Evolutionary conservation across 2,888 invertebrate species (phyloP).

Genomic region (Spatulosminthurus flaviceps): DNA sequence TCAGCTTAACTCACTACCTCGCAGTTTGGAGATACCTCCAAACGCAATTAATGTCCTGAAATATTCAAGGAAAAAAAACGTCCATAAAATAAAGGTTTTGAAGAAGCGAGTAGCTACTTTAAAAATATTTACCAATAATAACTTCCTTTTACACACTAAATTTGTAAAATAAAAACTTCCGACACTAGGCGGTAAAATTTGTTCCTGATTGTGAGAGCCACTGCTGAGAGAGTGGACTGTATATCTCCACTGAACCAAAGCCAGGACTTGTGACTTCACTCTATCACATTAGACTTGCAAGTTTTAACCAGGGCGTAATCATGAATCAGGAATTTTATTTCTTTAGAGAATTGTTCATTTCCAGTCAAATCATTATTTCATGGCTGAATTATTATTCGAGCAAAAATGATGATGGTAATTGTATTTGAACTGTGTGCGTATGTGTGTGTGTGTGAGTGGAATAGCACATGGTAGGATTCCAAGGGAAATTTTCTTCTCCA

Average conservation of each 20-base stretch:
- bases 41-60: too few relatives aligned
- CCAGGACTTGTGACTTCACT: not conserved
- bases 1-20: too few relatives aligned
- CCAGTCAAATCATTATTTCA: conserved; percentile 25
- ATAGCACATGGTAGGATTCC: not conserved
- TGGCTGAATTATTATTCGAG: conserved; percentile 23
- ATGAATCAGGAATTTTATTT: conserved; percentile 16
- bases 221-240: not conserved
- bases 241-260: not conserved
- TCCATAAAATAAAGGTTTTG: too few relatives aligned
- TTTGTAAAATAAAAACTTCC: not conserved
- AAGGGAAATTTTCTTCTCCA: conserved; percentile 26
- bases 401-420: conserved; percentile 37
- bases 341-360: conserved; percentile 29
- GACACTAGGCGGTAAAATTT: too few relatives aligned
- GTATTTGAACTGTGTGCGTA: not conserved
- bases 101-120: too few relatives aligned
- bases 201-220: not conserved
- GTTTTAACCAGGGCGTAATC: not conserved
- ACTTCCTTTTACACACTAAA: not conserved
- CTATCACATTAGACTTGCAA: not conserved
- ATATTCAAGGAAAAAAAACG: too few relatives aligned
- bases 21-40: too few relatives aligned
- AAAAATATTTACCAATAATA: too few relatives aligned
- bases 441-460: too few relatives aligned